Evolutionary conservation across 2,113 vertebrate species (phyloP).

Genomic region (Eulacestoma nigropectus): DNA sequence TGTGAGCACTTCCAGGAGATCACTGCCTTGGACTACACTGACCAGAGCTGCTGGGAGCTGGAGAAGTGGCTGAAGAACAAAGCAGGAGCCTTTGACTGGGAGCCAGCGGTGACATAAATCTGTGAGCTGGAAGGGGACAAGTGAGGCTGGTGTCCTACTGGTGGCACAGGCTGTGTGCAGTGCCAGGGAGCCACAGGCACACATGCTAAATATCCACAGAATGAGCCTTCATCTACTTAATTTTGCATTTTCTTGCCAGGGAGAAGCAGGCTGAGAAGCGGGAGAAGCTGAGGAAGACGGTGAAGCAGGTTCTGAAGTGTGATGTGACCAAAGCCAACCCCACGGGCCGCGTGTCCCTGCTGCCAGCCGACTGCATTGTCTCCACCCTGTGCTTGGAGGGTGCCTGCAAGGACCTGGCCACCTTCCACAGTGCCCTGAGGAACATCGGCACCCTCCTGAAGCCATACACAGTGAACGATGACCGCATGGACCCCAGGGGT

Average conservation of each 20-base stretch:
- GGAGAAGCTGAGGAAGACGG: constrained; percentile 53
- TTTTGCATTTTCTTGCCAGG: background rate
- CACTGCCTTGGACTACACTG: constrained; percentile 18
- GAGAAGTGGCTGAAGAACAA: background rate
- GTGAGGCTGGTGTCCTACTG: background rate
- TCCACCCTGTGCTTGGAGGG: constrained; percentile 66
- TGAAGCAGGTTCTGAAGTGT: background rate
- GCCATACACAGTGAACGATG: background rate
- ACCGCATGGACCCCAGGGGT: accelerated
- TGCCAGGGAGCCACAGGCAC: background rate
- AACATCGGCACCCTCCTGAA: constrained; percentile 54
- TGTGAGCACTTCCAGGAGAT: constrained; percentile 55
- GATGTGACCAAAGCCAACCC: constrained; percentile 61
- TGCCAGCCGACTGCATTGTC: constrained; percentile 52
- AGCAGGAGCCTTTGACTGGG: background rate
- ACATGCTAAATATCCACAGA: background rate
- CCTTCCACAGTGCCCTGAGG: constrained; percentile 7
- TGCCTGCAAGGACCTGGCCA: constrained; percentile 55
- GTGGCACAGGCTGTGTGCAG: accelerated
- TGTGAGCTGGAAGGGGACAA: background rate
- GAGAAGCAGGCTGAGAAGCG: constrained; percentile 57
- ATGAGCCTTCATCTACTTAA: background rate
- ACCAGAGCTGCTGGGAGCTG: constrained; percentile 48
- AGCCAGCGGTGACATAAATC: background rate
- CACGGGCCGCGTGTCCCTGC: background rate